These are phyloP conservation scores for Maccullochella peelii DNA, from an alignment of 2,113 vertebrate species.

Conservation along the genomic window DNA sequence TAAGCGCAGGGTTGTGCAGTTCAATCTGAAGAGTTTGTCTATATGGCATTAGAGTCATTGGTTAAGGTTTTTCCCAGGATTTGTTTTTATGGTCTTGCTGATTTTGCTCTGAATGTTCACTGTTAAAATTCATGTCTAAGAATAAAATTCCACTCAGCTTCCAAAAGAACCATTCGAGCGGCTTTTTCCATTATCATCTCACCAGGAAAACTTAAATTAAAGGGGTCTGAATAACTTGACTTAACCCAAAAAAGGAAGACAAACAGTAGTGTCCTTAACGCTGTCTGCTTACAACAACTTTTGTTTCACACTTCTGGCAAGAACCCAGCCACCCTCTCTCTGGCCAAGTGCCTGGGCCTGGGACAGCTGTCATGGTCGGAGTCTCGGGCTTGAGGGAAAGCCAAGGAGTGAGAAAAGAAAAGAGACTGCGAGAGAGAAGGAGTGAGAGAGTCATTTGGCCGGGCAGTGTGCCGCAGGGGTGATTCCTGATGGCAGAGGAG, in stretches of 20 bases:
- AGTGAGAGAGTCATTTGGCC: slow-evolving; percentile 67
- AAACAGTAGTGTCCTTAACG: slow-evolving; percentile 48
- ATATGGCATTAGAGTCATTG: slow-evolving; percentile 54
- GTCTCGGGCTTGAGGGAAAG: slow-evolving; percentile 67
- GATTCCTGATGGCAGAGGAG: slow-evolving; percentile 76
- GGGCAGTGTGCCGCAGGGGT: slow-evolving; percentile 69
- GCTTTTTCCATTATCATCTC: not conserved
- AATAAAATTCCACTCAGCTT: slow-evolving; percentile 34
- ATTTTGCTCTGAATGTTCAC: slow-evolving; percentile 26
- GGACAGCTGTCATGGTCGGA: slow-evolving; percentile 79
- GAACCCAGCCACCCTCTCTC: slow-evolving; percentile 70
- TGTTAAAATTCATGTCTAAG: slow-evolving; percentile 36
- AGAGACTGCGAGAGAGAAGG: slow-evolving; percentile 54
- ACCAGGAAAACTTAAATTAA: slow-evolving; percentile 1
- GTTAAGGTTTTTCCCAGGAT: slow-evolving; percentile 60
- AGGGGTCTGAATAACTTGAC: slow-evolving; percentile 43
- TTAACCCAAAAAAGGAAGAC: slow-evolving; percentile 46
- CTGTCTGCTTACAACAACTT: slow-evolving; percentile 69
- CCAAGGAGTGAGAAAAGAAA: slow-evolving; percentile 62
- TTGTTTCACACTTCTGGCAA: slow-evolving; percentile 72
- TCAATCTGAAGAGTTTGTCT: slow-evolving; percentile 74
- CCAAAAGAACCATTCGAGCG: slow-evolving; percentile 1
- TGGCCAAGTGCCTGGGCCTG: slow-evolving; percentile 72
- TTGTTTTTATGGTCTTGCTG: slow-evolving; percentile 39
- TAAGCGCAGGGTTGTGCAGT: slow-evolving; percentile 73